Evolutionary conservation across 2,797 vertebrate species (phyloP).

Genomic region (Falco peregrinus): DNA sequence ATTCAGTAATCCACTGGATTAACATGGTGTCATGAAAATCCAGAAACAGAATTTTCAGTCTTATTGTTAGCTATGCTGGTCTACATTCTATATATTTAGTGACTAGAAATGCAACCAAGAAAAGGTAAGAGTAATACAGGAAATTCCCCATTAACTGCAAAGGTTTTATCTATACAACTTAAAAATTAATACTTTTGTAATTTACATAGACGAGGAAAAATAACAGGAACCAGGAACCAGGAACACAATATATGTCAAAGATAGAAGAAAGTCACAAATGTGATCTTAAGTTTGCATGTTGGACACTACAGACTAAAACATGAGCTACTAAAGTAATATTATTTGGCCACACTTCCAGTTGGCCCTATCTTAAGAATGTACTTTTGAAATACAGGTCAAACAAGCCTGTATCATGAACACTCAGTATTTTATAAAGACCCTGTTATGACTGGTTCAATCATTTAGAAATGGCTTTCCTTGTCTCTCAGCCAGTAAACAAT

Average conservation of each 20-base stretch:
- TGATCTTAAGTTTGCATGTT: neutral
- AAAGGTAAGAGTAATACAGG: neutral
- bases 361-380: neutral
- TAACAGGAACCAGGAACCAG: neutral
- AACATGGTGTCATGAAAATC: fast-evolving
- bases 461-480: fast-evolving
- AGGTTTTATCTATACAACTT: neutral
- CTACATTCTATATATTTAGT: neutral
- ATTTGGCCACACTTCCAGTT: neutral
- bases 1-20: neutral
- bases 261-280: neutral
- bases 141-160: neutral
- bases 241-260: neutral
- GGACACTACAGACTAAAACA: neutral
- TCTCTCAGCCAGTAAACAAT: neutral
- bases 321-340: neutral
- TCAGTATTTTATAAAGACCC: neutral
- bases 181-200: neutral
- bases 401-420: neutral
- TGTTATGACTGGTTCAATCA: neutral
- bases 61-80: neutral
- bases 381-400: neutral
- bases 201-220: neutral
- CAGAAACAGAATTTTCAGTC: neutral
- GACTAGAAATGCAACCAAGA: neutral